Evolutionary conservation across 2,113 vertebrate genomes (phyloP), one percentile per base, ranked within the genome.

Genomic region (Amblyornis subalaris): DNA sequence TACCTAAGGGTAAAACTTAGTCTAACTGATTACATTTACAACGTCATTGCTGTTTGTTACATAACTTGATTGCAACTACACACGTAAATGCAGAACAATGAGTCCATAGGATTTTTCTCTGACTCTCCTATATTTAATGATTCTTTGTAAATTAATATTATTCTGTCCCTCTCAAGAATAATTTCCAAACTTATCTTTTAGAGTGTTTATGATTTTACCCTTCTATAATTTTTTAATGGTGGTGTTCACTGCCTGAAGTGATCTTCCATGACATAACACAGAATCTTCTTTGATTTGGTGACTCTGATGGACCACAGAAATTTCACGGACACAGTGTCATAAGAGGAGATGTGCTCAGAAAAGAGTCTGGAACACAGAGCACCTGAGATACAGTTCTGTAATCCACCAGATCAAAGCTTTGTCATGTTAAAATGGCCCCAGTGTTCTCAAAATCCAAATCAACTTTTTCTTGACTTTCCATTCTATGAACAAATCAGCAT

Each of bases 241-340:
- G 5, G 5, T 53, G 19, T 57, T 77, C 26, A 12, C 31, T 54
- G 50, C 6, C 25, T 83, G 73, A 58, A 38, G 35, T 50, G 5
- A 17, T 60, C 33, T 36, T 66, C 16, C 26, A 6, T 51, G 14
- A 7, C 65, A 33, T 2, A 47, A 20, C 9, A 47, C 17, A n/a
- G 42, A 26, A 47, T 72, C 25, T n/a, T 71, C 28, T 93, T 73
- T 2, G 6, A 28, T 82, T 93, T 47, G 45, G 8, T 3, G 28
- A 11, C 44, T 40, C 15, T 75, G 19, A 18, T 57, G 40, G 11
- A 29, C n/a, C 24, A 28, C 33, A 67, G 35, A 60, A 44, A 28
- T 60, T 24, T n/a, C 4, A 2, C 28, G 31, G 25, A 33, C 54
- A 5, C 10, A 10, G 14, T n/a, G 4, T 29, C 3, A 0, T 26